These are phyloP conservation scores for Fulica atra DNA, from an alignment of 2,113 vertebrate species.

Conservation along the genomic window DNA sequence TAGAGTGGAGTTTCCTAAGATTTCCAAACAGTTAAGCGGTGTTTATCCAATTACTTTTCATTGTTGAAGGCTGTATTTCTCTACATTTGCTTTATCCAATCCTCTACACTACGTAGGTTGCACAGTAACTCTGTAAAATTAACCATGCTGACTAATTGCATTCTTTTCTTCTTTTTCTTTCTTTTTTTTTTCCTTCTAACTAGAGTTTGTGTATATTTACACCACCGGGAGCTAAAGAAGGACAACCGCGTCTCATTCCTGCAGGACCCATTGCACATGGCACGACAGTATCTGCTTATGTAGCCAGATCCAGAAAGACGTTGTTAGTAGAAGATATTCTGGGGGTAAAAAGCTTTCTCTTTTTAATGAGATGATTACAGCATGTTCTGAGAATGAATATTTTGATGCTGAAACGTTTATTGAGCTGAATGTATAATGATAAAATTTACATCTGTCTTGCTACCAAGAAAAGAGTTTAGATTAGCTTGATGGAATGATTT, in stretches of 20 bases:
- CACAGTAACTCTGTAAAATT: background rate
- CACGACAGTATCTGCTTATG: conserved; percentile 93
- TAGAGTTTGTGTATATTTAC: conserved; percentile 96
- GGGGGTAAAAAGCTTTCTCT: conserved; percentile 79
- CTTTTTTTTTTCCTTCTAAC: conserved; percentile 18
- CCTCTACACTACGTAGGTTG: background rate
- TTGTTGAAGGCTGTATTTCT: background rate
- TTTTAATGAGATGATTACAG: background rate
- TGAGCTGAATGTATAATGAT: background rate
- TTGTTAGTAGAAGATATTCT: conserved; percentile 93
- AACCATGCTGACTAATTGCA: background rate
- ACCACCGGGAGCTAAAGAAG: conserved; percentile 90
- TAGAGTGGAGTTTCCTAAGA: background rate
- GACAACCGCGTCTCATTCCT: conserved; percentile 87
- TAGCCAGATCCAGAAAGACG: conserved; percentile 95
- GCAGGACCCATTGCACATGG: conserved; percentile 90
- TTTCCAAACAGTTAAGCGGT: background rate
- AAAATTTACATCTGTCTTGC: background rate
- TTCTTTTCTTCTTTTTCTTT: background rate
- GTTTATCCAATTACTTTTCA: background rate
- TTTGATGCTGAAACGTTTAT: background rate
- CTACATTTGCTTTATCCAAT: background rate
- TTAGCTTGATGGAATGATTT: background rate
- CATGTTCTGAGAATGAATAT: background rate
- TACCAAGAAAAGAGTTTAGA: background rate